Evolutionary conservation across 2,888 invertebrate genomes (phyloP), one percentile per base, ranked within the genome.

Genomic region (Calameuta filiformis): DNA sequence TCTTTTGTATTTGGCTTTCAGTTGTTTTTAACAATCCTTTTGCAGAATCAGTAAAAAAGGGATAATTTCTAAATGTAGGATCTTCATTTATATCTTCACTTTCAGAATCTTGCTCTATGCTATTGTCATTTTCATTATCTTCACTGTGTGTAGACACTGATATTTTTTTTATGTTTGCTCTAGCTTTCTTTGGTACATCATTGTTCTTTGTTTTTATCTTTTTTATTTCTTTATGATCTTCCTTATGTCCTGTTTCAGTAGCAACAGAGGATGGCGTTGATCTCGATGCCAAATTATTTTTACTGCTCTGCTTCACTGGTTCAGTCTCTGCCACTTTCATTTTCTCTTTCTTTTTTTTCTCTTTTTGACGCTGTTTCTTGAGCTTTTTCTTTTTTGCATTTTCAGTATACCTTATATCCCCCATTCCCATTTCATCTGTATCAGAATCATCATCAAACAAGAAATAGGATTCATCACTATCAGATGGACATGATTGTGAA

Each of bases 301-400:
- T 31, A n/a, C 33, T 31, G 31, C 34, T 31, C 31, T 71, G 34
- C 12, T 71, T 71, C 12, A 15, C 6, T 34, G 31, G 12, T 71
- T 71, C 31, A 71, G 71, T 34, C 71, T 71, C 71, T 71, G 12
- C 9, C 31, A 71, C 6, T 33, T 68, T 40, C 12, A n/a, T 12
- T 69, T 77, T 80, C 56, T 30, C 74, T 12, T 34, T n/a, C 73
- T 79, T 78, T 34, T 76, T 79, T 33, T 79, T 81, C 30, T 75
- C 78, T 9, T 75, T 79, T 56, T 81, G 83, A 73, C 75, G 35
- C n/a, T 73, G 77, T 73, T 83, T 83, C 40, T 83, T 83, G 12
- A 78, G 33, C 75, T 80, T 79, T 69, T 80, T 82, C 68, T 76
- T 82, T 40, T 37, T 56, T 4, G 74, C 79, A 34, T 77, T 81